Evolutionary conservation across 1,140 invertebrate species (phyloP).

Genomic region (Drosophila biarmipes): DNA sequence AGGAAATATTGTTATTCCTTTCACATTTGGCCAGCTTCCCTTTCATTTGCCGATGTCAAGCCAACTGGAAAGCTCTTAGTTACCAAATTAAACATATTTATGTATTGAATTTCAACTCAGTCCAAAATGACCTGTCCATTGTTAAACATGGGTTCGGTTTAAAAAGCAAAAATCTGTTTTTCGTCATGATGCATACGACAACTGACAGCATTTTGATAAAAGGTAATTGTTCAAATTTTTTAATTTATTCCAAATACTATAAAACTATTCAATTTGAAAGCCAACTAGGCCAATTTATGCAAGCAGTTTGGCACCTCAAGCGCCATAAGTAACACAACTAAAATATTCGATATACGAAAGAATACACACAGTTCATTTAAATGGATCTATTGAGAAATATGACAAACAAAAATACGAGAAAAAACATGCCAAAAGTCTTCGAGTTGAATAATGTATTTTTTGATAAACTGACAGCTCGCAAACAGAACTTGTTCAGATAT

Average conservation of each 20-base stretch:
- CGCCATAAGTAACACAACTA: slow-evolving; percentile 20
- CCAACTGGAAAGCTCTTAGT: background rate
- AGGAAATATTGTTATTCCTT: no score
- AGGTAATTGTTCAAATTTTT: background rate
- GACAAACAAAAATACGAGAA: slow-evolving; percentile 4
- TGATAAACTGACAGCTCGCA: slow-evolving; percentile 33
- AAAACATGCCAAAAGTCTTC: slow-evolving; percentile 22
- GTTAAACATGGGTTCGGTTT: no score
- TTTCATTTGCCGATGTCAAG: background rate
- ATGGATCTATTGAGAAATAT: slow-evolving; percentile 30
- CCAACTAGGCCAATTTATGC: slow-evolving; percentile 28
- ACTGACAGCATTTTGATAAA: background rate
- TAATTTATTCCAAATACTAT: background rate
- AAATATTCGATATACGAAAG: slow-evolving; percentile 12
- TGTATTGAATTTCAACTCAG: background rate
- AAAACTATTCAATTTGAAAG: slow-evolving; percentile 7
- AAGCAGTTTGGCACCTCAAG: slow-evolving; percentile 33
- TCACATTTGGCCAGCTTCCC: background rate
- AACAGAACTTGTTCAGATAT: slow-evolving; percentile 4
- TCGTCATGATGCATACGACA: background rate
- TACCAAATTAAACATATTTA: background rate
- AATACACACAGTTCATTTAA: slow-evolving; percentile 14
- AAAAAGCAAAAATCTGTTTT: background rate
- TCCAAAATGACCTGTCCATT: no score
- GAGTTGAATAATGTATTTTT: slow-evolving; percentile 40